These are phyloP conservation scores for Vireo altiloquus DNA, from an alignment of 2,113 vertebrate species.

Conservation along the genomic window DNA sequence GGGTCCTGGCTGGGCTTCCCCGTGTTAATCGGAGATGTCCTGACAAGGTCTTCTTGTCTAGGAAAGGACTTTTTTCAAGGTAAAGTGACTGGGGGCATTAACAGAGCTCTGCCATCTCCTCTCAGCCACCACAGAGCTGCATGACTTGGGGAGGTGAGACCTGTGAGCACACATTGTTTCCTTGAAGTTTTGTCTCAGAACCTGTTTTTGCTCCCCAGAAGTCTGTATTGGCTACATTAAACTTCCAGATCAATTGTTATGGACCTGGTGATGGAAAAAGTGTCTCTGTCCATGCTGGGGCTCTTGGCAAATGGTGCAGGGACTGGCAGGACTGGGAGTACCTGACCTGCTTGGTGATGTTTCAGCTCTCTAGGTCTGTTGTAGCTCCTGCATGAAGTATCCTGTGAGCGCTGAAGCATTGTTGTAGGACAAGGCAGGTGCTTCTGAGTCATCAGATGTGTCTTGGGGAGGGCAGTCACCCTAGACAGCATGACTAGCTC, in stretches of 20 bases:
- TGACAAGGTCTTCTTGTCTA: not conserved
- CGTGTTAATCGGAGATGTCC: constrained; percentile 40
- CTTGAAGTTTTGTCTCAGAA: not conserved
- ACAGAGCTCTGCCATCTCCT: not conserved
- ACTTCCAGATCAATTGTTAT: not conserved
- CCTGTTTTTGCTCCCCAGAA: not conserved
- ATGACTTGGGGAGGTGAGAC: not conserved
- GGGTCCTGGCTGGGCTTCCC: not conserved
- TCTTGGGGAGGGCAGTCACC: not conserved
- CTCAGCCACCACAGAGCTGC: rapidly evolving
- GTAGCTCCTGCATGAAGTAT: not conserved
- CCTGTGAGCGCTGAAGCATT: not conserved
- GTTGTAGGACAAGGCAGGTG: not conserved
- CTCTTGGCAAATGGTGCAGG: not conserved
- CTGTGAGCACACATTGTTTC: not conserved
- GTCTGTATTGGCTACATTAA: not conserved
- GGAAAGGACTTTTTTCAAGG: not conserved
- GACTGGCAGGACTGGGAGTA: not conserved
- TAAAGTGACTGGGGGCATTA: not conserved
- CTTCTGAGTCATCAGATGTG: not conserved
- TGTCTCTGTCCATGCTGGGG: not conserved
- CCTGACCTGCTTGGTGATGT: not conserved
- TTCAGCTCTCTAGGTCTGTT: not conserved
- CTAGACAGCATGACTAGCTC: not conserved
- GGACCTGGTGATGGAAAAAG: not conserved